Conservation (phyloP, 2,888 invertebrate species). For the Pristionchus fissidentatus region DNA sequence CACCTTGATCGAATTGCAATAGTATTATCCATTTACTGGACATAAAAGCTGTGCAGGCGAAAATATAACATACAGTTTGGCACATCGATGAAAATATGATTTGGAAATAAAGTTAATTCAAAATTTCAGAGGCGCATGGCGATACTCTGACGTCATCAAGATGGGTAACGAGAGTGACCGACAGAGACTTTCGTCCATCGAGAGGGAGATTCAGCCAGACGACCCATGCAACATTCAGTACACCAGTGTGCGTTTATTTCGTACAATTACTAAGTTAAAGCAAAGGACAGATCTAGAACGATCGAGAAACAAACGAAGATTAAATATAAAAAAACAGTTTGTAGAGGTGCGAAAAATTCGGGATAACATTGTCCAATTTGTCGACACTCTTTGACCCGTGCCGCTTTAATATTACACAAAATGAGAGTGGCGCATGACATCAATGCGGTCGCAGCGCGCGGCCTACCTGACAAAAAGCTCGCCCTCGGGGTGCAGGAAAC, state of each 20-base stretch:
- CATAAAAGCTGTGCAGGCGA: not conserved
- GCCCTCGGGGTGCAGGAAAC: too few relatives aligned
- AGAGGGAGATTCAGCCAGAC: conserved; percentile 81
- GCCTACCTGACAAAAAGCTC: too few relatives aligned
- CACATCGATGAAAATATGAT: not conserved
- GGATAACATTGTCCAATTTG: not conserved
- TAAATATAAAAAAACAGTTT: too few relatives aligned
- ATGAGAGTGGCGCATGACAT: not conserved
- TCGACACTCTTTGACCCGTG: not conserved
- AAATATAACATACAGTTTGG: not conserved
- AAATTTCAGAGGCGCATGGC: conserved; percentile 77
- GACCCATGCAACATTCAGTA: conserved; percentile 83
- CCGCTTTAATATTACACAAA: not conserved
- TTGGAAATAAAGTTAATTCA: not conserved
- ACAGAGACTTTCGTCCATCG: conserved; percentile 77
- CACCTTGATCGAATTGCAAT: not conserved
- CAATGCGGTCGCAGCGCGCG: not conserved
- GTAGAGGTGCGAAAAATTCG: too few relatives aligned
- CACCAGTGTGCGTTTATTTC: conserved; percentile 61
- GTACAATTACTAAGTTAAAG: too few relatives aligned
- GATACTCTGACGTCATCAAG: conserved; percentile 77
- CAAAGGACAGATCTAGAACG: too few relatives aligned
- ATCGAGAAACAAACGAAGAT: too few relatives aligned
- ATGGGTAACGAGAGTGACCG: conserved; percentile 76
- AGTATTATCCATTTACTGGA: not conserved